Evolutionary conservation across 2,797 vertebrate species (phyloP).

Genomic region (Hylomyscus alleni): DNA sequence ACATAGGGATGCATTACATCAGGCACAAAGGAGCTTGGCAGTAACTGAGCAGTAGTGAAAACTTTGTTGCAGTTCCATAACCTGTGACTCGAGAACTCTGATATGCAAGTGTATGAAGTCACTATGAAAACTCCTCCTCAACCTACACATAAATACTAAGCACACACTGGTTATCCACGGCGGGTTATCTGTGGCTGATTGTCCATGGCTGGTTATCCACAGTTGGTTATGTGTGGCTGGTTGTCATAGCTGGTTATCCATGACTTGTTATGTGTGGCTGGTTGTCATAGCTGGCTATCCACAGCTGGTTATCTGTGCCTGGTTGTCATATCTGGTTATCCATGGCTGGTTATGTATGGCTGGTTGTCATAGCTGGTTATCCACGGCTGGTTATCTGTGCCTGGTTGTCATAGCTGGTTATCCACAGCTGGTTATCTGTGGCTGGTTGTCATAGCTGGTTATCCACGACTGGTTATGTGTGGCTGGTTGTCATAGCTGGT

Average conservation of each 20-base stretch:
- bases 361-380: not conserved
- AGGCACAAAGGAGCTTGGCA: slow-evolving; percentile 26
- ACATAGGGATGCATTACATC: not conserved
- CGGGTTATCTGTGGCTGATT: not conserved
- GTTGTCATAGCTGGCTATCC: not conserved
- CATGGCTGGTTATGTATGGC: slow-evolving; percentile 62
- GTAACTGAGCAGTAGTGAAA: slow-evolving; percentile 47
- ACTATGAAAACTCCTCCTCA: slow-evolving; percentile 59
- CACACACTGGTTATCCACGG: slow-evolving; percentile 71
- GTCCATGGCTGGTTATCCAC: slow-evolving; percentile 58
- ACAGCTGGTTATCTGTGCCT: slow-evolving; percentile 60
- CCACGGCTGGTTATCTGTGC: slow-evolving; percentile 61
- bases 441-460: slow-evolving; percentile 60
- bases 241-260: too few species aligned
- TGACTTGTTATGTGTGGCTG: slow-evolving; percentile 62
- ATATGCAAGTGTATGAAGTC: slow-evolving; percentile 47
- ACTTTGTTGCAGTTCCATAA: not conserved
- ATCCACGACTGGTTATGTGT: slow-evolving; percentile 65
- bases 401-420: not conserved
- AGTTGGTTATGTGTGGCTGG: not conserved
- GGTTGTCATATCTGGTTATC: not conserved
- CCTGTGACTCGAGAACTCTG: slow-evolving; percentile 61
- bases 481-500: slow-evolving; percentile 24
- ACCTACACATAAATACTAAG: slow-evolving; percentile 60
- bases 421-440: slow-evolving; percentile 53